phyloP scores from a whole-genome alignment of 2,888 invertebrate genomes.

The Cerastis rubricosa region DNA sequence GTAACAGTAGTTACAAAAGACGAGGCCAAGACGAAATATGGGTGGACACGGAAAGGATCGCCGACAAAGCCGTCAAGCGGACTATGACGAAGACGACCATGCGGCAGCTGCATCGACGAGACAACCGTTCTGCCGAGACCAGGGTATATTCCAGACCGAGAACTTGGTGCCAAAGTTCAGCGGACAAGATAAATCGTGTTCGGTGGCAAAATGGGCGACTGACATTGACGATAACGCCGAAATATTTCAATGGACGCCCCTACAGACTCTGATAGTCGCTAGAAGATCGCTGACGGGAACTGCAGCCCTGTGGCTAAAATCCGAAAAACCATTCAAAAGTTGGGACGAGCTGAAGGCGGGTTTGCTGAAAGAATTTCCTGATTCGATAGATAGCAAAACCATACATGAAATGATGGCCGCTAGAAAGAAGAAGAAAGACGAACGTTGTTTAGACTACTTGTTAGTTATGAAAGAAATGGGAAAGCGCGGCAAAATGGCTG shows the following conservation, averaged over 20 bases:
- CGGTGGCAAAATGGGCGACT: no score
- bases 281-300: neutral
- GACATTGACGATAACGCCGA: neutral
- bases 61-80: no score
- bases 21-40: no score
- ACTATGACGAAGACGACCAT: no score
- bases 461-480: neutral
- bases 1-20: no score
- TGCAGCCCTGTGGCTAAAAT: neutral
- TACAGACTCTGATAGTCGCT: neutral
- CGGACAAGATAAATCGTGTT: no score
- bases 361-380: neutral
- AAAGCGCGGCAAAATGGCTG: slow-evolving; percentile 3
- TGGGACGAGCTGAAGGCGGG: neutral
- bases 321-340: neutral
- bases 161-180: no score
- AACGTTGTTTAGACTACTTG: neutral
- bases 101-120: no score
- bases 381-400: neutral
- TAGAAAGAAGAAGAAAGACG: neutral
- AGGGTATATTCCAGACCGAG: no score
- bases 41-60: no score
- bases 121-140: no score
- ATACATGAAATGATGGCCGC: neutral
- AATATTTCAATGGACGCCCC: slow-evolving; percentile 1